Percentiles rank a stretch among this genome's conserved stretches.
These are phyloP conservation scores for Danaus chrysippus DNA, from an alignment of 2,888 invertebrate genomes.

Conservation along the genomic window DNA sequence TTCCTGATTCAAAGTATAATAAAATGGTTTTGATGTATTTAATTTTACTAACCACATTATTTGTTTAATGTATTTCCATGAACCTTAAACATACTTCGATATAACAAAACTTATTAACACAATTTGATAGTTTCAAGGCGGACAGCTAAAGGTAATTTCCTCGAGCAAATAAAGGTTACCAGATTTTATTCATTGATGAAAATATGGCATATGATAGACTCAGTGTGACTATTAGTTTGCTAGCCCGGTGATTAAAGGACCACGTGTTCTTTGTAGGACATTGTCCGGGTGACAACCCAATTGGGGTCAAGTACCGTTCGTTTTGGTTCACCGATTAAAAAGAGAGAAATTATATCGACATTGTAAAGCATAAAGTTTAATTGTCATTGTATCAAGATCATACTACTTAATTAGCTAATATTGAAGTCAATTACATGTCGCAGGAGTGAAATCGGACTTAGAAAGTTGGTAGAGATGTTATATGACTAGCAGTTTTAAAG, in stretches of 20 bases:
- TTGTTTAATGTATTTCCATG: too few species aligned
- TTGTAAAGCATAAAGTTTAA: too few species aligned
- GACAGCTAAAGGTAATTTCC: constrained; percentile 19
- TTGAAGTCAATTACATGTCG: neutral
- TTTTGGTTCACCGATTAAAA: constrained; percentile 41
- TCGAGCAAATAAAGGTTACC: constrained; percentile 13
- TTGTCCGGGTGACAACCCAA: constrained; percentile 39
- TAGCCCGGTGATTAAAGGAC: constrained; percentile 42
- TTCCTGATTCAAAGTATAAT: too few species aligned
- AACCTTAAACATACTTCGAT: too few species aligned
- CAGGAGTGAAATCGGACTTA: constrained; percentile 14
- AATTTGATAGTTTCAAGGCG: constrained; percentile 23
- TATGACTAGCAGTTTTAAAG: too few species aligned
- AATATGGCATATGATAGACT: neutral
- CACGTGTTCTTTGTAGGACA: constrained; percentile 52
- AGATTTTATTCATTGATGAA: neutral
- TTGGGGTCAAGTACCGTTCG: constrained; percentile 61
- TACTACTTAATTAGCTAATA: too few species aligned
- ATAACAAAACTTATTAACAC: constrained; percentile 9
- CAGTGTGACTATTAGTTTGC: too few species aligned
- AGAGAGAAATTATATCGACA: neutral
- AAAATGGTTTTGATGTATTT: too few species aligned
- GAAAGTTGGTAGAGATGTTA: constrained; percentile 5
- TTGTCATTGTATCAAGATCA: too few species aligned
- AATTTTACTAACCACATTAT: too few species aligned